These are phyloP conservation scores for Drosophila sechellia DNA, from an alignment of 1,140 invertebrate genomes.

Conservation along the genomic window DNA sequence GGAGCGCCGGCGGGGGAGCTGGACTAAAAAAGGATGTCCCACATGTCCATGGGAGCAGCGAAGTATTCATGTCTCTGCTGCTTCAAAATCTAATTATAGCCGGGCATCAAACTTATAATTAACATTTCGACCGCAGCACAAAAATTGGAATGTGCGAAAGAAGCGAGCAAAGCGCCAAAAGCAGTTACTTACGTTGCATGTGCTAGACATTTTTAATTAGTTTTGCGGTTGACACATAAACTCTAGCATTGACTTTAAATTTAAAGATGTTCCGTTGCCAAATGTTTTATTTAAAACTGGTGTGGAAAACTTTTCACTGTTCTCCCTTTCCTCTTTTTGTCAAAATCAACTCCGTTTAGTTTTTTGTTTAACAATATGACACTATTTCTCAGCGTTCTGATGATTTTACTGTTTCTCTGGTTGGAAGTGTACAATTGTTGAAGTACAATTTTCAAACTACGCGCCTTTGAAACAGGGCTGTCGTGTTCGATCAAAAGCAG, in stretches of 20 bases:
- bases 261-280: not conserved
- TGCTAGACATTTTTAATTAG: constrained; percentile 69
- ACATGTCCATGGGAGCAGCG: constrained; percentile 5
- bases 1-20: constrained; percentile 6
- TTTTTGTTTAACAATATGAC: constrained; percentile 7
- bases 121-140: constrained; percentile 73
- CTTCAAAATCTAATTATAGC: constrained; percentile 71
- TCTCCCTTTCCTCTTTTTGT: not conserved
- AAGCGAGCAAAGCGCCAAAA: constrained; percentile 17
- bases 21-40: constrained; percentile 23
- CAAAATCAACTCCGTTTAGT: not conserved
- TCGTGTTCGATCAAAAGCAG: too few species aligned
- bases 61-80: constrained; percentile 18
- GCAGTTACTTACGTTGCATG: constrained; percentile 25
- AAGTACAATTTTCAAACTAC: not conserved
- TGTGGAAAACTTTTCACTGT: too few species aligned
- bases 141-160: constrained; percentile 39
- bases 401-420: constrained; percentile 30
- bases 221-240: constrained; percentile 67
- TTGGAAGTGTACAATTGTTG: constrained; percentile 5
- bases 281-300: too few species aligned
- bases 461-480: constrained; percentile 4
- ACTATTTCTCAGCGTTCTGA: constrained; percentile 14
- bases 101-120: constrained; percentile 75
- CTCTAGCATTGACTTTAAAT: constrained; percentile 12